Conservation (phyloP, 1,140 invertebrate genomes). For the Halesus radiatus region DNA sequence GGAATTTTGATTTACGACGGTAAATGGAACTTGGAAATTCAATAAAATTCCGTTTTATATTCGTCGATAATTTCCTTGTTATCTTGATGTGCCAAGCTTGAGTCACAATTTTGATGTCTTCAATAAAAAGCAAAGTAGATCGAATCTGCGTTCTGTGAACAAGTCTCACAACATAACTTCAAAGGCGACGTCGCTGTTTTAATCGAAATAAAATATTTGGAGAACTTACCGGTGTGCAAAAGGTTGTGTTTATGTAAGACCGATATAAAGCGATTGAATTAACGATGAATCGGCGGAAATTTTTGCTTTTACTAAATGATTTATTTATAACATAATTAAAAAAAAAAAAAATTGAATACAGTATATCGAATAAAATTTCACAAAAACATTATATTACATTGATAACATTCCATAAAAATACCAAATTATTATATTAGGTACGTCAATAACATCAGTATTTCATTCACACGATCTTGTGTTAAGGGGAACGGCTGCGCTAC, state of each 20-base stretch:
- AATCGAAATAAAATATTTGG: constrained; percentile 31
- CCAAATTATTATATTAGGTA: no score
- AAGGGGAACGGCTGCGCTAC: no score
- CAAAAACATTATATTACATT: no score
- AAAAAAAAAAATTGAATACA: no score
- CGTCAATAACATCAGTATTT: no score
- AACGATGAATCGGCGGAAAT: no score
- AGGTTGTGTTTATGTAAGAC: not conserved
- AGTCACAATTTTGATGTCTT: constrained; percentile 27
- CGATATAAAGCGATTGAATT: not conserved
- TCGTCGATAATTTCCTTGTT: constrained; percentile 35
- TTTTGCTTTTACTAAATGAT: no score
- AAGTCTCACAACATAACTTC: constrained; percentile 22
- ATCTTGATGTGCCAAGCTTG: constrained; percentile 33
- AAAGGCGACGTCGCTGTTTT: not conserved
- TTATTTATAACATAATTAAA: no score
- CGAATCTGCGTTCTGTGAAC: constrained; percentile 18
- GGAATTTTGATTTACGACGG: constrained; percentile 38
- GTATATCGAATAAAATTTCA: no score
- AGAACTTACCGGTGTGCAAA: constrained; percentile 16
- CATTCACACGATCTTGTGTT: no score
- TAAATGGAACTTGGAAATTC: constrained; percentile 38
- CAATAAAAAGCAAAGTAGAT: constrained; percentile 28
- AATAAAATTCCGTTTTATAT: constrained; percentile 37
- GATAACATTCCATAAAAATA: no score